Evolutionary conservation across 1,140 invertebrate genomes (phyloP), one percentile per base, ranked within the genome.

Genomic region (Magallana ariakensis): DNA sequence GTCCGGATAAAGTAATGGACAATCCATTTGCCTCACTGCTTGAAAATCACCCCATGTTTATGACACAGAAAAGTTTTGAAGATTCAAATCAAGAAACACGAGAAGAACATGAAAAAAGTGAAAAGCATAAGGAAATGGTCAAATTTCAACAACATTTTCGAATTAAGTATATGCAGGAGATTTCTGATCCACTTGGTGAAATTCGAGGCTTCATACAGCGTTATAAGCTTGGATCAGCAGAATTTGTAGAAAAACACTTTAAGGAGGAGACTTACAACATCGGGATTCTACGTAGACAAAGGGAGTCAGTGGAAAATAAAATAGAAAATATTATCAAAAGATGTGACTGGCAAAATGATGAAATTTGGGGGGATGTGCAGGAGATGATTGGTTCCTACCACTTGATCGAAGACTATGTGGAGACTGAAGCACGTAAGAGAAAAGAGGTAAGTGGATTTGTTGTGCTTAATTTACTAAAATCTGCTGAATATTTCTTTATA

Each of bases 111-210:
- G 56, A 84, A 60, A 46, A 62, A 53, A 60, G 22, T 0, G 5
- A 46, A 16, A 58, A 54, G 15, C 86, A 87, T 10, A 80, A 57
- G 8, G 70, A 53, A 8, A 87, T 84, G 75, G 62, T 84, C 26
- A 58, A 87, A 53, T 66, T 84, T 7, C 84, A 53, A 58, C 66
- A 84, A n/a, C 55, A 54, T 16, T 87, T 87, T n/a, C 53, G 80
- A 33, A 54, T 6, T 8, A 53, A n/a, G 11, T 87, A 58, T 54
- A 80, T 22, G 62, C 84, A 0, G 11, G 22, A 84, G 16, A 33
- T 87, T 54, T 81, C 26, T 26, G 70, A 54, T 0, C 26, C 70
- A 22, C 22, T 84, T 0, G 82, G 84, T 8, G 22, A 58, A n/a
- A 55, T 80, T 15, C 75, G 16, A 16, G 19, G 46, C 4, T 87